Conservation (phyloP, 1,140 invertebrate species). For the Tribolium castaneum region DNA sequence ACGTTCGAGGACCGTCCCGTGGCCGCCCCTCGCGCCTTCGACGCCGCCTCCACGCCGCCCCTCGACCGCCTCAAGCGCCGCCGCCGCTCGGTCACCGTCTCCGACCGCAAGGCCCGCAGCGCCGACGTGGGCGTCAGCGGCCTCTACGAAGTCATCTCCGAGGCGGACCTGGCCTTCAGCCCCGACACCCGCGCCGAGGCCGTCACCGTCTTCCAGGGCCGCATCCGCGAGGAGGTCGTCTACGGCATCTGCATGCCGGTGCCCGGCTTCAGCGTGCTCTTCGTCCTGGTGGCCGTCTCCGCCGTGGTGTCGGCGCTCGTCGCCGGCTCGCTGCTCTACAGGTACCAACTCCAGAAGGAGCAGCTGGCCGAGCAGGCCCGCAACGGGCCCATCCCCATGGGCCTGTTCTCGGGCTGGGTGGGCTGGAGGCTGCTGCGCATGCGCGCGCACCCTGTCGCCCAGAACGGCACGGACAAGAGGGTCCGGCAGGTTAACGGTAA, state of each 20-base stretch:
- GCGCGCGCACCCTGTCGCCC: constrained; percentile 60
- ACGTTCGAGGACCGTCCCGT: constrained; percentile 70
- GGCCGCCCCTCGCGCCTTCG: constrained; percentile 52
- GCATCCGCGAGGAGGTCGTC: constrained; percentile 87
- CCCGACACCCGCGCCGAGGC: constrained; percentile 82
- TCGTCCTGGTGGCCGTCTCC: constrained; percentile 86
- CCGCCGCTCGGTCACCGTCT: constrained; percentile 75
- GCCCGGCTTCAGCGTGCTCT: constrained; percentile 87
- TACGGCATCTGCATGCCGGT: constrained; percentile 93
- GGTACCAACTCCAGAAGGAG: constrained; percentile 80
- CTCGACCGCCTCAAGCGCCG: constrained; percentile 60
- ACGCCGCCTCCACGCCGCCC: constrained; percentile 21
- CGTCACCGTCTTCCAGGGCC: constrained; percentile 87
- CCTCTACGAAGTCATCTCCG: constrained; percentile 91
- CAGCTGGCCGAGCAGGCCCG: constrained; percentile 65
- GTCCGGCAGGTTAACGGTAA: constrained; percentile 36
- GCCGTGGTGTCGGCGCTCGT: constrained; percentile 85
- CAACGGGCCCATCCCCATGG: constrained; percentile 64
- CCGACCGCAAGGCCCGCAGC: constrained; percentile 75
- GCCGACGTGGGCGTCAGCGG: constrained; percentile 88
- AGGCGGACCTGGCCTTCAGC: constrained; percentile 91
- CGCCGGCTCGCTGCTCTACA: constrained; percentile 79
- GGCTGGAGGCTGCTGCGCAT: constrained; percentile 74
- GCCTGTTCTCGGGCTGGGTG: constrained; percentile 78
- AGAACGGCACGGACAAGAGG: neutral